Evolutionary conservation across 2,888 invertebrate genomes (phyloP).

Genomic region (Nyleta sp.): DNA sequence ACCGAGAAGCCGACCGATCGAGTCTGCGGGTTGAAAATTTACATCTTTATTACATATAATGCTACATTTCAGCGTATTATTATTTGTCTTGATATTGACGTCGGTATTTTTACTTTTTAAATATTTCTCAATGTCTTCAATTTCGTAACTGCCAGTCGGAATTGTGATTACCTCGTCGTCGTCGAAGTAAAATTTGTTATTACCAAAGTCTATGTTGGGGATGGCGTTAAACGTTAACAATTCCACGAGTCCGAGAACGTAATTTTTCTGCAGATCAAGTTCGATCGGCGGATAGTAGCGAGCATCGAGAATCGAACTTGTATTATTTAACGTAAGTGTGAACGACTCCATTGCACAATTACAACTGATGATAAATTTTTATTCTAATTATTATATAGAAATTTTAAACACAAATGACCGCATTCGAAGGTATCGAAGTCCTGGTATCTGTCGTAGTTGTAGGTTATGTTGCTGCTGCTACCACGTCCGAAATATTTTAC

Average conservation of each 20-base stretch:
- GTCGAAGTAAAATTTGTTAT: conserved; percentile 72
- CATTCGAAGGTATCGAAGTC: conserved; percentile 1
- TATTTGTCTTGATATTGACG: conserved; percentile 47
- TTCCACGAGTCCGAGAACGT: conserved; percentile 53
- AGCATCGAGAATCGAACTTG: conserved; percentile 16
- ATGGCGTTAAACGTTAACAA: conserved; percentile 71
- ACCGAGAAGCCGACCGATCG: conserved; percentile 40
- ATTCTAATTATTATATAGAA: conserved; percentile 8
- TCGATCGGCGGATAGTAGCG: conserved; percentile 30
- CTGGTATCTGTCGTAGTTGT: conserved; percentile 7
- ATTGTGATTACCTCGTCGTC: conserved; percentile 66
- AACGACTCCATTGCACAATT: conserved; percentile 10
- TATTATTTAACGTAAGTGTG: conserved; percentile 6
- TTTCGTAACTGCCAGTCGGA: conserved; percentile 73
- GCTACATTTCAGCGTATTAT: conserved; percentile 53
- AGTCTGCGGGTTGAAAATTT: conserved; percentile 54
- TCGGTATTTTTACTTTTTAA: conserved; percentile 20
- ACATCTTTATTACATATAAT: conserved; percentile 51
- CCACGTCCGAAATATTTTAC: neutral
- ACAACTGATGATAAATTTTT: too few relatives aligned
- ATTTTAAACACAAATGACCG: conserved; percentile 23
- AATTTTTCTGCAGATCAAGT: conserved; percentile 65
- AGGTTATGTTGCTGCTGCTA: conserved; percentile 7
- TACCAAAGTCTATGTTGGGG: conserved; percentile 74
- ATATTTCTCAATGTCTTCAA: conserved; percentile 71